phyloP scores from a whole-genome alignment of 2,888 invertebrate species.

The Ptycholaimellus sp. region DNA sequence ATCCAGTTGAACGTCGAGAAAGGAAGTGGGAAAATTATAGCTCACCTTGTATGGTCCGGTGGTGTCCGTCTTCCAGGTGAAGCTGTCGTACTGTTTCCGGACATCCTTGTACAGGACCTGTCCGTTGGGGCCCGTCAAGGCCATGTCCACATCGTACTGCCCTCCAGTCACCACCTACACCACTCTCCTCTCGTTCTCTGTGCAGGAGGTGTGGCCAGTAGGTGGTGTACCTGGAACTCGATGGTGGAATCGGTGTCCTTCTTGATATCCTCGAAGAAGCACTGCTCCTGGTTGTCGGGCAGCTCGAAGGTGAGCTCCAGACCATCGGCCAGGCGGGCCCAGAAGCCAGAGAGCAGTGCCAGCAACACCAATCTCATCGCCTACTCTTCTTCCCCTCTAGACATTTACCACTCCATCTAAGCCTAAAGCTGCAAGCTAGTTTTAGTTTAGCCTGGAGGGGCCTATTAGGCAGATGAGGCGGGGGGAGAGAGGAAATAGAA shows the following conservation, averaged over 20 bases:
- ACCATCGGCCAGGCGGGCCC: no score
- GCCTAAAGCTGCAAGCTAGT: no score
- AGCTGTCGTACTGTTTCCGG: conserved; percentile 81
- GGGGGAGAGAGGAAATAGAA: no score
- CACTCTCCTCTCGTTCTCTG: no score
- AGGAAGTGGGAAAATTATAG: not conserved
- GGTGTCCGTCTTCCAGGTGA: conserved; percentile 49
- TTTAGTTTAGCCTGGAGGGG: no score
- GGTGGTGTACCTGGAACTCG: conserved; percentile 59
- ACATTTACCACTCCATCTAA: no score
- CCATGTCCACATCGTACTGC: conserved; percentile 88
- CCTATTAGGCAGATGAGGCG: no score
- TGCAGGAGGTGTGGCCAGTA: conserved; percentile 34
- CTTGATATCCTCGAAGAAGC: conserved; percentile 77
- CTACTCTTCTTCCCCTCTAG: no score
- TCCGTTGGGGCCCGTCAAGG: conserved; percentile 58
- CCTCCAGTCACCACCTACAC: conserved; percentile 87
- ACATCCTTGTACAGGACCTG: conserved; percentile 67
- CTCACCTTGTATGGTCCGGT: conserved; percentile 5
- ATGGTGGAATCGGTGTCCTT: conserved; percentile 63
- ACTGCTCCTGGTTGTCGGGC: conserved; percentile 85
- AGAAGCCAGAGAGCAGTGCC: no score
- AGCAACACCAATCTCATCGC: no score
- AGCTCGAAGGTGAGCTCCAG: conserved; percentile 83
- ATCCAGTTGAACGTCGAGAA: not conserved